These are phyloP conservation scores for Ostrea edulis DNA, from an alignment of 1,140 invertebrate species.

Conservation along the genomic window DNA sequence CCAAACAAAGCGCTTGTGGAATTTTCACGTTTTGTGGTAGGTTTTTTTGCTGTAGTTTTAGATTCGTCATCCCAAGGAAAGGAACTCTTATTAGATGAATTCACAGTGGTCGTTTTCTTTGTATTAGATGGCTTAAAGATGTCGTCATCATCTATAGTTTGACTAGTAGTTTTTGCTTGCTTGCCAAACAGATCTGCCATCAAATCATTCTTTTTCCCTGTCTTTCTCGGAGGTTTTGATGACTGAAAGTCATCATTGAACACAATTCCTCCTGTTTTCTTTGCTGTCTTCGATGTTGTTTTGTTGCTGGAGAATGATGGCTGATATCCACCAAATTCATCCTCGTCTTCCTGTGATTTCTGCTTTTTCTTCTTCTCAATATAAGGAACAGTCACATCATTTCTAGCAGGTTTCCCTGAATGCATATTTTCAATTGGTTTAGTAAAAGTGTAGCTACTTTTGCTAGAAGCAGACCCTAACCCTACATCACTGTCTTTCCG, in stretches of 20 bases:
- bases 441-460: conserved; percentile 65
- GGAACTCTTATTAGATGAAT: conserved; percentile 41
- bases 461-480: conserved; percentile 48
- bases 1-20: conserved; percentile 61
- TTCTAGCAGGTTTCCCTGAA: conserved; percentile 69
- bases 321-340: conserved; percentile 61
- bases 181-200: conserved; percentile 70
- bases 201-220: conserved; percentile 63
- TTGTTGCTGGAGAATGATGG: conserved; percentile 62
- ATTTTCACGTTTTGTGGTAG: conserved; percentile 53
- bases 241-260: conserved; percentile 49
- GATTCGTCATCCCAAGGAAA: conserved; percentile 66
- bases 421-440: conserved; percentile 71
- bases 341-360: conserved; percentile 57
- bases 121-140: conserved; percentile 58
- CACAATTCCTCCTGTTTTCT: conserved; percentile 14
- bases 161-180: conserved; percentile 51
- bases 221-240: conserved; percentile 32
- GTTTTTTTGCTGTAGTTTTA: conserved; percentile 47
- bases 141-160: conserved; percentile 53
- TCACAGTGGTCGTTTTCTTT: conserved; percentile 53
- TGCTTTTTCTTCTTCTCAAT: conserved; percentile 63
- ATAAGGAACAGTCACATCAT: conserved; percentile 66
- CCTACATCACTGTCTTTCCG: conserved; percentile 45
- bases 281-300: conserved; percentile 6